A percentile compares a stretch with the other conserved stretches of the same genome.
These are phyloP conservation scores for Apocheima hispidaria DNA, from an alignment of 2,888 invertebrate genomes.

Conservation along the genomic window DNA sequence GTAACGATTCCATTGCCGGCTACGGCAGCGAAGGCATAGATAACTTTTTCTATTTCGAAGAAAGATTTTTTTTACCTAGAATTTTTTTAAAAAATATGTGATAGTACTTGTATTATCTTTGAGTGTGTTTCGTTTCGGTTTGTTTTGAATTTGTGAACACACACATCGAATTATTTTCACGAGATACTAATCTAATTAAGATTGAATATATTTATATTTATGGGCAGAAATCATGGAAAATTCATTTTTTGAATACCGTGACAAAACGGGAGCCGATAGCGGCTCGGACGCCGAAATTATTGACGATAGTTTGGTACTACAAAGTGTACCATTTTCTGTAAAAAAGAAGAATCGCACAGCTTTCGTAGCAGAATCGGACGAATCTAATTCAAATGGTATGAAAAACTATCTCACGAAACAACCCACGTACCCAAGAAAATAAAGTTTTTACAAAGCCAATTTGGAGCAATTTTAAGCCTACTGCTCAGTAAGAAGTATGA, in stretches of 20 bases:
- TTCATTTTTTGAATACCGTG: conserved; percentile 78
- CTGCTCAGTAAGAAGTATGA: too few relatives aligned
- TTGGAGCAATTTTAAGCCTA: background rate
- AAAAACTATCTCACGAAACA: background rate
- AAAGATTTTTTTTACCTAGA: too few relatives aligned
- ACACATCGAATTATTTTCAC: background rate
- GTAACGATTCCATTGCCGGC: too few relatives aligned
- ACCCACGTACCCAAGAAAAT: background rate
- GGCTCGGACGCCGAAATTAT: conserved; percentile 72
- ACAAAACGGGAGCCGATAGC: conserved; percentile 60
- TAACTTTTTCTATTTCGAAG: too few relatives aligned
- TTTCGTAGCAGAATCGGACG: conserved; percentile 77
- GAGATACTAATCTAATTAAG: conserved; percentile 21
- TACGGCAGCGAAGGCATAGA: too few relatives aligned
- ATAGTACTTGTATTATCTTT: too few relatives aligned
- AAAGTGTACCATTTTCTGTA: conserved; percentile 56
- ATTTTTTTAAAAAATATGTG: too few relatives aligned
- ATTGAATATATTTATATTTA: background rate
- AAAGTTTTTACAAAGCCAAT: background rate
- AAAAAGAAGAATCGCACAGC: conserved; percentile 72
- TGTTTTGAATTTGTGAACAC: conserved; percentile 11
- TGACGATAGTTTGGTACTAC: conserved; percentile 64
- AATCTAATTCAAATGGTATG: conserved; percentile 63
- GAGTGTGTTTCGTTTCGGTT: background rate
- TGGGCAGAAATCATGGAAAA: conserved; percentile 63